Percentiles rank a stretch among this genome's conserved stretches.
Conservation (phyloP, 1,140 invertebrate species). For the Solen grandis region DNA sequence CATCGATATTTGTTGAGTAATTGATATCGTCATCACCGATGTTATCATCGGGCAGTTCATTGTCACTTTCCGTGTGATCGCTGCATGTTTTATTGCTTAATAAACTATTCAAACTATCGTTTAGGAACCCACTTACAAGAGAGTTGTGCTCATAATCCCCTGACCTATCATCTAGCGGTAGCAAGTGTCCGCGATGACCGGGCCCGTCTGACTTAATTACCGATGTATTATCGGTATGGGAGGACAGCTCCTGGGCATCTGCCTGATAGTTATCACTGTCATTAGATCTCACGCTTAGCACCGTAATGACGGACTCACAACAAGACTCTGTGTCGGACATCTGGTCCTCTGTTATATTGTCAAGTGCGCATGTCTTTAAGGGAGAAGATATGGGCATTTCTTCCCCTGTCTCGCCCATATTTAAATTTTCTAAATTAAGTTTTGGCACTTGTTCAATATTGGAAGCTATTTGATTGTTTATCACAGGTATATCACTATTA, state of each 20-base stretch:
- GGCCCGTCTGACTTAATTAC: slow-evolving; percentile 12
- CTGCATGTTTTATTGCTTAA: slow-evolving; percentile 36
- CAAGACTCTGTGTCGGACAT: slow-evolving; percentile 54
- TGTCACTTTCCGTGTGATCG: slow-evolving; percentile 25
- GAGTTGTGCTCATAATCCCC: slow-evolving; percentile 39
- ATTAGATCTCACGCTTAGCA: slow-evolving; percentile 49
- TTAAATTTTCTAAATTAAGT: no score
- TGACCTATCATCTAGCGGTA: neutral
- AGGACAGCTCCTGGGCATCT: neutral
- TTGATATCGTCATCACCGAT: no score
- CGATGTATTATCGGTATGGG: neutral
- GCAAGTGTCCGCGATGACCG: neutral
- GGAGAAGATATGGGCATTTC: no score
- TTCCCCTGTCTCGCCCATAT: no score
- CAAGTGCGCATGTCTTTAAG: slow-evolving; percentile 51
- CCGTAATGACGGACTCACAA: slow-evolving; percentile 52
- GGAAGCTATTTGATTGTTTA: no score
- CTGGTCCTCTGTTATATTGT: slow-evolving; percentile 43
- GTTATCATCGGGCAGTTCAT: no score
- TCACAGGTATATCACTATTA: neutral
- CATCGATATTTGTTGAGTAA: no score
- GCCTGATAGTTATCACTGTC: slow-evolving; percentile 41
- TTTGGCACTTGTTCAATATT: no score
- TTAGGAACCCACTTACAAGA: slow-evolving; percentile 47
- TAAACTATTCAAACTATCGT: slow-evolving; percentile 53